Conservation (phyloP, 2,888 invertebrate genomes). For the Diplazon laetatorius region DNA sequence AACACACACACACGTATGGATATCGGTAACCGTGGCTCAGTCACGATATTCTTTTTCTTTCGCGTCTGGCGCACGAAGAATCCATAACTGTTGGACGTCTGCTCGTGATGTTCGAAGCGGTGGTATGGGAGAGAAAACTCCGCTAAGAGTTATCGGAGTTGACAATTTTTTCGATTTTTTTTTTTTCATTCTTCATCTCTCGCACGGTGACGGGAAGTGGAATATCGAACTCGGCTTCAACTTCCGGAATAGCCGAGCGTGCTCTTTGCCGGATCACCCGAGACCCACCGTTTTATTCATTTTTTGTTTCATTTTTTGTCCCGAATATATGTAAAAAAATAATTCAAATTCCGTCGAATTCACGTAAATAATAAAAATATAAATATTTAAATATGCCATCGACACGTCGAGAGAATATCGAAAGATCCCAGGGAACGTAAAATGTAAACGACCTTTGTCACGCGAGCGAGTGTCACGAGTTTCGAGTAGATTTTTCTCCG, state of each 20-base stretch:
- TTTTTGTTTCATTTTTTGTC: not conserved
- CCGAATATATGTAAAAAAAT: too few relatives aligned
- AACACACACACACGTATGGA: too few relatives aligned
- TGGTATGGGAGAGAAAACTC: constrained; percentile 15
- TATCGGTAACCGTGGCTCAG: not conserved
- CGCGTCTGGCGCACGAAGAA: constrained; percentile 63
- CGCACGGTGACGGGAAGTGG: constrained; percentile 32
- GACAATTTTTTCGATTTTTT: constrained; percentile 5
- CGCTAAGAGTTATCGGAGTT: too few relatives aligned
- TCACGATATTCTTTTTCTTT: not conserved
- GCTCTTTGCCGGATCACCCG: not conserved
- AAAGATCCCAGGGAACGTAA: constrained; percentile 22
- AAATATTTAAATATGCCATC: not conserved
- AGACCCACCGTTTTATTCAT: constrained; percentile 2
- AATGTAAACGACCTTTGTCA: constrained; percentile 45
- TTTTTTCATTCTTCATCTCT: too few relatives aligned
- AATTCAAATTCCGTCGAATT: too few relatives aligned
- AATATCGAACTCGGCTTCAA: constrained; percentile 15
- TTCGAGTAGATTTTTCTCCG: constrained; percentile 9
- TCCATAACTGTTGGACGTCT: constrained; percentile 43
- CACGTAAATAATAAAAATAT: too few relatives aligned
- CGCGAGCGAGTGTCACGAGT: constrained; percentile 31
- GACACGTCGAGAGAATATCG: constrained; percentile 1
- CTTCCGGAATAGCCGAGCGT: constrained; percentile 7
- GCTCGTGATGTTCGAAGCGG: constrained; percentile 10